These are phyloP conservation scores for Solen grandis DNA, from an alignment of 1,140 invertebrate species.

Conservation along the genomic window DNA sequence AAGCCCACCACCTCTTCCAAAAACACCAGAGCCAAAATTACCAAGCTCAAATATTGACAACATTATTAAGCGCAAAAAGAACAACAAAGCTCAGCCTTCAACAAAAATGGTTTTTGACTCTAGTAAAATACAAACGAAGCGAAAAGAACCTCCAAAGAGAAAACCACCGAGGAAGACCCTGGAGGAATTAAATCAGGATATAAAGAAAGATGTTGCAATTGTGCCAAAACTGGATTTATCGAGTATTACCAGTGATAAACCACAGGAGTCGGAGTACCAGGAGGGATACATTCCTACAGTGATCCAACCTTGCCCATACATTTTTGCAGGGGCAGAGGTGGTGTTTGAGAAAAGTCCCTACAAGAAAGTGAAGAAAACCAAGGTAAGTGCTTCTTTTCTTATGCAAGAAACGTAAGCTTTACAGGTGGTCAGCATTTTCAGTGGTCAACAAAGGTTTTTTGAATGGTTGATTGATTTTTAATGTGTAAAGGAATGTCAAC, in stretches of 20 bases:
- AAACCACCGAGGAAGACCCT: slow-evolving; percentile 48
- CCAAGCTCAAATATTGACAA: slow-evolving; percentile 58
- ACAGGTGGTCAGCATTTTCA: too few species aligned
- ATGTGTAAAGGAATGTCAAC: too few species aligned
- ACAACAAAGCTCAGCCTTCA: neutral
- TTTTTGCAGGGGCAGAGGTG: slow-evolving; percentile 70
- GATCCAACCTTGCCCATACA: slow-evolving; percentile 72
- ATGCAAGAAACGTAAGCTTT: too few species aligned
- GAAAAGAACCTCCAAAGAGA: slow-evolving; percentile 52
- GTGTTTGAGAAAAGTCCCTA: slow-evolving; percentile 62
- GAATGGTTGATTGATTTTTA: too few species aligned
- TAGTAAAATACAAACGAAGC: slow-evolving; percentile 56
- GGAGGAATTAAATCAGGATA: slow-evolving; percentile 58
- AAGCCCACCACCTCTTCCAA: slow-evolving; percentile 14
- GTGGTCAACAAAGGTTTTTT: too few species aligned
- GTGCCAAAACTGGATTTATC: slow-evolving; percentile 68
- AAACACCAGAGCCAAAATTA: slow-evolving; percentile 27
- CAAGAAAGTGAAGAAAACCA: slow-evolving; percentile 64
- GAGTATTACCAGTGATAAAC: slow-evolving; percentile 57
- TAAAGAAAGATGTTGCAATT: neutral
- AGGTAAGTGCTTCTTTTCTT: slow-evolving; percentile 56
- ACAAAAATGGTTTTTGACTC: slow-evolving; percentile 61
- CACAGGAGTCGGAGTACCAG: slow-evolving; percentile 48
- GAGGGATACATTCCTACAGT: slow-evolving; percentile 71
- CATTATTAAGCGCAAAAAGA: slow-evolving; percentile 56